Evolutionary conservation across 2,113 vertebrate genomes (phyloP).

Genomic region (Ceyx melanurus): DNA sequence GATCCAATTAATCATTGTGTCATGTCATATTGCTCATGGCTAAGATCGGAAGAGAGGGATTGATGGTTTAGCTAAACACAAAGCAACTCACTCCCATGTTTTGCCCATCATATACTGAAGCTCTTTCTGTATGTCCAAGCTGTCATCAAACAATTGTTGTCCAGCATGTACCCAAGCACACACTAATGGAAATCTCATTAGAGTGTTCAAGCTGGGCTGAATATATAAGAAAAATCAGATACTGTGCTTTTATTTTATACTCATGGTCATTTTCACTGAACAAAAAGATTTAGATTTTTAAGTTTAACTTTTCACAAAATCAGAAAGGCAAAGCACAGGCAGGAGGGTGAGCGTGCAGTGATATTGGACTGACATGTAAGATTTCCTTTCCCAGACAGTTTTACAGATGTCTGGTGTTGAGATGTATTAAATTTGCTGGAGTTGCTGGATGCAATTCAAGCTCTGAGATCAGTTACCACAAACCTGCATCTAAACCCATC

Average conservation of each 20-base stretch:
- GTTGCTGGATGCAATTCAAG: background rate
- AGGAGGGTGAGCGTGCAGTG: background rate
- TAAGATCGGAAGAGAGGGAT: background rate
- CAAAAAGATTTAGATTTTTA: background rate
- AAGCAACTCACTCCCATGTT: background rate
- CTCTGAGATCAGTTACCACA: background rate
- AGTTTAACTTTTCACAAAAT: background rate
- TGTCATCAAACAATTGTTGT: background rate
- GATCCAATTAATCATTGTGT: background rate
- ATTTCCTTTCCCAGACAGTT: background rate
- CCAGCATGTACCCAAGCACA: background rate
- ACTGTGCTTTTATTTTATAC: background rate
- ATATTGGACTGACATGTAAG: background rate
- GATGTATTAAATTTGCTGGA: background rate
- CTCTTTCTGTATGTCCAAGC: background rate
- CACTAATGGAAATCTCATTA: background rate
- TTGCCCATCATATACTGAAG: background rate
- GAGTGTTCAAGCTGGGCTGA: background rate
- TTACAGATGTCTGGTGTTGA: background rate
- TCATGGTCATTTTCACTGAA: background rate
- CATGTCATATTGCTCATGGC: background rate
- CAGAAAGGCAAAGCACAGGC: background rate
- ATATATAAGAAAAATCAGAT: background rate
- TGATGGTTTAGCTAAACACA: background rate
- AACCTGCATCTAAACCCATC: background rate